Evolutionary conservation across 2,113 vertebrate genomes (phyloP).

Genomic region (Atherinomorus stipes): DNA sequence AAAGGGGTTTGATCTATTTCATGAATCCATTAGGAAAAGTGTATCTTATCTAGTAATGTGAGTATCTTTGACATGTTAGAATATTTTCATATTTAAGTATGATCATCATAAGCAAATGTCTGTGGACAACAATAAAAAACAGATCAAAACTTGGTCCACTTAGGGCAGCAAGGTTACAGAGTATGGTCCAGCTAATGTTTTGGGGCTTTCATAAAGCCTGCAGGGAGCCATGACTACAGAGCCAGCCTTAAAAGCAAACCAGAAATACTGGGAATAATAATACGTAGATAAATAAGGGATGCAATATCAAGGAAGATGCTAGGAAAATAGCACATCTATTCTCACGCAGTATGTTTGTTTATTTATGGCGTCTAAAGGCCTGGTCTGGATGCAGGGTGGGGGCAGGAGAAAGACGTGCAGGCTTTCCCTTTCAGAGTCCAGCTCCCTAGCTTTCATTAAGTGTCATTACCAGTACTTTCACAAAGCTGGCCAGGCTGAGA

Average conservation of each 20-base stretch:
- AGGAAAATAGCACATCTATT: conserved; percentile 62
- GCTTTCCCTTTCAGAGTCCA: conserved; percentile 54
- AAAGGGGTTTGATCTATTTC: conserved; percentile 22
- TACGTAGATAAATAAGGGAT: conserved; percentile 71
- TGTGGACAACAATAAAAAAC: conserved; percentile 29
- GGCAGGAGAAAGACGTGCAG: conserved; percentile 45
- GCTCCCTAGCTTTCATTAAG: conserved; percentile 80
- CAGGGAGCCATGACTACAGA: conserved; percentile 46
- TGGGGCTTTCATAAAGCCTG: conserved; percentile 62
- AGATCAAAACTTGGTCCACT: conserved; percentile 54
- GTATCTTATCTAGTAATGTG: conserved; percentile 30
- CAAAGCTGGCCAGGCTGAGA: conserved; percentile 72
- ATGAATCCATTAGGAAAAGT: conserved; percentile 42
- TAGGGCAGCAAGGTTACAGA: conserved; percentile 45
- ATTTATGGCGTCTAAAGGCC: conserved; percentile 72
- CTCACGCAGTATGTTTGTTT: conserved; percentile 72
- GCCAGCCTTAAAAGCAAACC: conserved; percentile 55
- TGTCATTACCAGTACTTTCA: conserved; percentile 82
- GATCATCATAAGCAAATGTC: conserved; percentile 31
- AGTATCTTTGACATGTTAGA: conserved; percentile 35
- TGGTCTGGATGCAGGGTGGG: conserved; percentile 36
- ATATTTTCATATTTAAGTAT: conserved; percentile 26
- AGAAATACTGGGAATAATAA: conserved; percentile 59
- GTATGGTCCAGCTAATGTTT: conserved; percentile 69
- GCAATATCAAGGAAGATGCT: conserved; percentile 53